Conservation (phyloP, 2,888 invertebrate genomes). For the Smittia aterrima region DNA sequence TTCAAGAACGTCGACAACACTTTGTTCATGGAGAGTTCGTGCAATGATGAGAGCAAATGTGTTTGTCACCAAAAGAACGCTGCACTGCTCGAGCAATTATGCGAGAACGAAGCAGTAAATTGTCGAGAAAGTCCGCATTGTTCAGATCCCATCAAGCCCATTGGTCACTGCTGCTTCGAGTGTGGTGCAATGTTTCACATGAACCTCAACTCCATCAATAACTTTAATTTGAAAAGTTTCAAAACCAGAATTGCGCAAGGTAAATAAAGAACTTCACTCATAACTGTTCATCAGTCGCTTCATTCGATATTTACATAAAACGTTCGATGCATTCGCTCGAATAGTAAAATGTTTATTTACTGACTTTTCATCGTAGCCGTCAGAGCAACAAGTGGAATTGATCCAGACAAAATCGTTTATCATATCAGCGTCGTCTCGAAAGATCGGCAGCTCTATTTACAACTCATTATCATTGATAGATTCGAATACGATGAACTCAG, state of each 20-base stretch:
- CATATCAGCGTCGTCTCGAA: conserved; percentile 49
- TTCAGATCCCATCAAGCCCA: conserved; percentile 48
- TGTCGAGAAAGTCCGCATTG: conserved; percentile 49
- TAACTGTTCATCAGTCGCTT: background rate
- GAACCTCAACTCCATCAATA: conserved; percentile 17
- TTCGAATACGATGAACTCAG: conserved; percentile 49
- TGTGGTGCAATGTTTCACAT: conserved; percentile 49
- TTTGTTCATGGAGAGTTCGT: conserved; percentile 30
- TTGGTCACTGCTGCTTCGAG: conserved; percentile 50
- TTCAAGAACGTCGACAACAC: conserved; percentile 48
- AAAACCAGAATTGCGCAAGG: background rate
- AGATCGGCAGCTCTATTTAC: conserved; percentile 45
- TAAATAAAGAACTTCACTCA: conserved; percentile 13
- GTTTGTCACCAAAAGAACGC: conserved; percentile 45
- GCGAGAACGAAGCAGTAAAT: conserved; percentile 47
- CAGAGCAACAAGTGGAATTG: conserved; percentile 30
- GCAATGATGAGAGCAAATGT: conserved; percentile 20
- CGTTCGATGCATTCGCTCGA: background rate
- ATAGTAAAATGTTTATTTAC: conserved; percentile 1
- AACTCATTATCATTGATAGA: conserved; percentile 49
- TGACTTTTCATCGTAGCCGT: conserved; percentile 16
- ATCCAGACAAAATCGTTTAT: conserved; percentile 43
- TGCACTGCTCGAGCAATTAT: conserved; percentile 46
- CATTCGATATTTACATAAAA: background rate
- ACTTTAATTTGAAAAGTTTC: conserved; percentile 14